These are phyloP conservation scores for Drosophila planitibia DNA, from an alignment of 2,888 invertebrate species.

Conservation along the genomic window DNA sequence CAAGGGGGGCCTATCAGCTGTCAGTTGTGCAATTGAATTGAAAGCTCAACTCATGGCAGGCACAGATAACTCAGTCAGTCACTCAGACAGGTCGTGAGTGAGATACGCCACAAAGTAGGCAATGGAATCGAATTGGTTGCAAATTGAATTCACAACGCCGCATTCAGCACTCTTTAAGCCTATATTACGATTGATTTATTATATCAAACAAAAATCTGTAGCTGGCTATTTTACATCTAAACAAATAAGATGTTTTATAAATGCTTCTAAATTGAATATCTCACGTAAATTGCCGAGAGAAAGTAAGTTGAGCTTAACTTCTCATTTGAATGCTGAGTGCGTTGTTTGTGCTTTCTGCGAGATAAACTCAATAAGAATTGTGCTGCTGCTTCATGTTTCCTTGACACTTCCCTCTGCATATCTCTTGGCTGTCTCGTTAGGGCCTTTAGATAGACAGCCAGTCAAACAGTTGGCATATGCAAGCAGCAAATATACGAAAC, in stretches of 20 bases:
- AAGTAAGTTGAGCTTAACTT: not conserved
- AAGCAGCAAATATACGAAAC: constrained; percentile 43
- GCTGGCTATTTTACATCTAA: not conserved
- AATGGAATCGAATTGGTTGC: constrained; percentile 40
- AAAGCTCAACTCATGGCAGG: constrained; percentile 22
- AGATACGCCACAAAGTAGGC: constrained; percentile 45
- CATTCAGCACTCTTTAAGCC: not conserved
- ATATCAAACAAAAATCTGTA: not conserved
- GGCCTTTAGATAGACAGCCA: not conserved
- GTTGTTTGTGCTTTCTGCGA: not conserved
- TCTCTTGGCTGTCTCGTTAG: constrained; percentile 16
- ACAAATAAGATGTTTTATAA: not conserved
- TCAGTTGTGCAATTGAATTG: constrained; percentile 37
- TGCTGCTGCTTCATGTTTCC: not conserved
- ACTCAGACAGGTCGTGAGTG: not conserved
- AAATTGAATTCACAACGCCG: constrained; percentile 17
- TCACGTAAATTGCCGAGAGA: not conserved
- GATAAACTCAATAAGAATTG: not conserved
- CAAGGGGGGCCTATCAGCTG: constrained; percentile 27
- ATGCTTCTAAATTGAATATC: not conserved
- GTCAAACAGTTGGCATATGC: constrained; percentile 47
- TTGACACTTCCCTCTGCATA: not conserved
- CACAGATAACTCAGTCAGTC: constrained; percentile 9
- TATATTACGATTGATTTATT: not conserved
- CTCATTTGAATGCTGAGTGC: not conserved